Conservation (phyloP, 2,113 vertebrate species). For the Fulica atra region DNA sequence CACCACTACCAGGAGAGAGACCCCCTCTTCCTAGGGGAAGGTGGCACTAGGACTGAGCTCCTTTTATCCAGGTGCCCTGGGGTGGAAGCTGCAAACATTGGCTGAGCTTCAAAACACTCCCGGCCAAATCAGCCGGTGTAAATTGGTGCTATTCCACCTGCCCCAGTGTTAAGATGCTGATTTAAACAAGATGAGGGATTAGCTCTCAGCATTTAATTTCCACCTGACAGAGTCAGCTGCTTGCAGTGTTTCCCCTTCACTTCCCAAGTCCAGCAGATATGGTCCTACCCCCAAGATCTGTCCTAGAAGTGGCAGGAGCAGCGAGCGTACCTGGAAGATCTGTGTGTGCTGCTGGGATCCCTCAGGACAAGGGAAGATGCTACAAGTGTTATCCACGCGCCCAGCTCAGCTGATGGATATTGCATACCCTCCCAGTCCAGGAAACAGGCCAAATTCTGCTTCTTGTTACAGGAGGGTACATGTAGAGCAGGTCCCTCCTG, state of each 20-base stretch:
- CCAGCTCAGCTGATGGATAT: not conserved
- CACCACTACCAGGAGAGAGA: fast-evolving
- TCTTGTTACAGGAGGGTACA: not conserved
- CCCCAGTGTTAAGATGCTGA: not conserved
- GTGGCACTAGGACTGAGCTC: fast-evolving
- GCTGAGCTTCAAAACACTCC: not conserved
- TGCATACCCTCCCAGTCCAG: not conserved
- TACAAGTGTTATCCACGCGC: not conserved
- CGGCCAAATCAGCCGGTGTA: not conserved
- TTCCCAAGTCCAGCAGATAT: not conserved
- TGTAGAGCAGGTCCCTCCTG: not conserved
- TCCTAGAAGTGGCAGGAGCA: not conserved
- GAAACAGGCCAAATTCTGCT: not conserved
- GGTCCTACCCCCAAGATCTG: not conserved
- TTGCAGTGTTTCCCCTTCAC: not conserved
- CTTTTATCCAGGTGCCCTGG: not conserved
- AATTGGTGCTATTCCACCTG: not conserved
- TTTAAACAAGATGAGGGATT: not conserved
- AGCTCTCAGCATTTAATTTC: not conserved
- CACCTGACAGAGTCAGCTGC: not conserved
- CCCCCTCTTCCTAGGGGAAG: not conserved
- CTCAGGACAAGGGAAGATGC: not conserved
- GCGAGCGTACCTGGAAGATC: not conserved
- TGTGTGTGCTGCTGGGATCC: not conserved
- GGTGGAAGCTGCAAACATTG: not conserved